Evolutionary conservation across 2,888 invertebrate species (phyloP).

Genomic region (Zygaena filipendulae): DNA sequence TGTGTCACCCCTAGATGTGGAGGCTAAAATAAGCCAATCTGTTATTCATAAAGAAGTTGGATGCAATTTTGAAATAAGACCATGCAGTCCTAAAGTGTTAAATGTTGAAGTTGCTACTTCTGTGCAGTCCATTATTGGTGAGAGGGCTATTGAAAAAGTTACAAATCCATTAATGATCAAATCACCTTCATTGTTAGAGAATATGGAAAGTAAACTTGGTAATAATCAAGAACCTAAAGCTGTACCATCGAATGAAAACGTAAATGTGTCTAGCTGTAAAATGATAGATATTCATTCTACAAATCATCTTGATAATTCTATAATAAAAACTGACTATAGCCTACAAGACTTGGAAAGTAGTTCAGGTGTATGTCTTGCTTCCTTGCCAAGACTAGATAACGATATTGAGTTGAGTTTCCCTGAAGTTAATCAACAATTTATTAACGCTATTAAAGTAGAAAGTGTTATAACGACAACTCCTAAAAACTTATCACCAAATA

Average conservation of each 20-base stretch:
- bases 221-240: slow-evolving; percentile 24
- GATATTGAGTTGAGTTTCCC: slow-evolving; percentile 59
- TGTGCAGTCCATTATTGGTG: slow-evolving; percentile 40
- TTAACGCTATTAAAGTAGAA: slow-evolving; percentile 52
- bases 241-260: slow-evolving; percentile 22
- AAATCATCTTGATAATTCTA: slow-evolving; percentile 25
- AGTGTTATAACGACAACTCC: slow-evolving; percentile 19
- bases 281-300: slow-evolving; percentile 41
- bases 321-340: slow-evolving; percentile 40
- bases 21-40: slow-evolving; percentile 64
- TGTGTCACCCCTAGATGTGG: slow-evolving; percentile 57
- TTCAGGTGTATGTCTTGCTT: slow-evolving; percentile 52
- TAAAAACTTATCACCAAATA: slow-evolving; percentile 1
- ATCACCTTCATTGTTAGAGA: slow-evolving; percentile 23
- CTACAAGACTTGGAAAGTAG: slow-evolving; percentile 54
- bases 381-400: slow-evolving; percentile 53
- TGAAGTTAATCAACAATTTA: slow-evolving; percentile 62
- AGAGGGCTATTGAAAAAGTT: slow-evolving; percentile 55
- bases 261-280: slow-evolving; percentile 41
- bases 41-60: slow-evolving; percentile 65
- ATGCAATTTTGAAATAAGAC: slow-evolving; percentile 64
- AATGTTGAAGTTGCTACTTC: slow-evolving; percentile 54
- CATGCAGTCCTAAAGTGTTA: slow-evolving; percentile 61
- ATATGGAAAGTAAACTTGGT: slow-evolving; percentile 5
- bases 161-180: slow-evolving; percentile 39